Evolutionary conservation across 2,888 invertebrate genomes (phyloP), one percentile per base, ranked within the genome.

Genomic region (Stenolophus ochropezus): DNA sequence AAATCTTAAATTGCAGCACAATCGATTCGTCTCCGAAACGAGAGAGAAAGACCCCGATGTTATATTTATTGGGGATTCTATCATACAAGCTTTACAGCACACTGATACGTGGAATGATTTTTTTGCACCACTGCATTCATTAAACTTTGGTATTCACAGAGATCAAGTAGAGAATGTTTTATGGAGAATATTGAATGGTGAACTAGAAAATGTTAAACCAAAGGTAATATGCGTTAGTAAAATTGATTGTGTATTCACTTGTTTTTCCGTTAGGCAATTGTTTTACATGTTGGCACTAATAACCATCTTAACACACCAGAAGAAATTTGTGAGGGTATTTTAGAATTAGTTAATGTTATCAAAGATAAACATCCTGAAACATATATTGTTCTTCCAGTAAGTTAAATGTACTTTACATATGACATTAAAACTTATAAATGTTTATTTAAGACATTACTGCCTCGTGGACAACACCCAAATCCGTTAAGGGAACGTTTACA

Each of bases 1-100:
- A 56, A 18, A 56, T 56, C 56, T 56, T 18, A 11, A 56, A 20
- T 20, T 74, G 8, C 58, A 96, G 96, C 97, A 97, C 88, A 94
- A 96, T 86, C 92, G 96, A 85, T 97, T 96, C 89, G 91, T 97
- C 81, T 92, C 93, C 8, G 96, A 97, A 88, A 95, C 96, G 4
- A 94, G 95, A 87, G 97, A 96, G 86, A 95, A 95, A 89, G 97
- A 98, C 89, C 97, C 96, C 11, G 97, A 98, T 88, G 96, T 97
- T 27, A 93, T 97, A 85, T 96, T 97, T 86, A 93, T 97, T 84
- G 98, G 97, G 0, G 98, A 97, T 89, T 96, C 96, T 61, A 93
- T 97, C 84, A 91, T 97, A 82, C 94, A 95, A 89, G 94, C 95
- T 69, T 89, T 97, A 85, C 94, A 94, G 86, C 94, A 95, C 85